Percentiles rank a stretch among this genome's conserved stretches.
Conservation (phyloP, 2,113 vertebrate species). For the Orcinus orca region DNA sequence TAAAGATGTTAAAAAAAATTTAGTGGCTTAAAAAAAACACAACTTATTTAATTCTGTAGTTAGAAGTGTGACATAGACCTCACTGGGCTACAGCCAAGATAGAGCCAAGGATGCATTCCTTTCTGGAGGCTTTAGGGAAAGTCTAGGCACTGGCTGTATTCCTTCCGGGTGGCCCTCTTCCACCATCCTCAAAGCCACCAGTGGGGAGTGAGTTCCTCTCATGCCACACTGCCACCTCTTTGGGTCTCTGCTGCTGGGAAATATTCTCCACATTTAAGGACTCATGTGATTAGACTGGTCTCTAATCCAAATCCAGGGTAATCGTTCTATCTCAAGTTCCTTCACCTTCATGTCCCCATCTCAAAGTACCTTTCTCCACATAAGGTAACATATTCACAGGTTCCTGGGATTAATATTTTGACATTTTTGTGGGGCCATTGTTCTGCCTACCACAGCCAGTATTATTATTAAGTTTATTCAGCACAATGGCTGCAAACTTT, state of each 20-base stretch:
- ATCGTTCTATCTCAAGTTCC: not conserved
- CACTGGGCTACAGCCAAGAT: not conserved
- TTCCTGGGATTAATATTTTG: not conserved
- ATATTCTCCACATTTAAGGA: not conserved
- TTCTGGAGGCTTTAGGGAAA: not conserved
- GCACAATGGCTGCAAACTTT: not conserved
- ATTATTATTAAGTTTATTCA: not conserved
- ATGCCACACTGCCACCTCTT: not conserved
- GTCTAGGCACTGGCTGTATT: not conserved
- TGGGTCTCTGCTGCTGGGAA: not conserved
- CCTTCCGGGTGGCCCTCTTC: not conserved
- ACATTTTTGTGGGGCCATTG: not conserved
- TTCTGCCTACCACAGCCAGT: not conserved
- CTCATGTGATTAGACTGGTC: not conserved
- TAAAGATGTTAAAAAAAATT: not conserved
- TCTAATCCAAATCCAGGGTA: not conserved
- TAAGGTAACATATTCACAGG: not conserved
- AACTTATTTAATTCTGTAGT: not conserved
- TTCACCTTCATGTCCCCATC: not conserved
- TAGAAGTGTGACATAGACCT: not conserved
- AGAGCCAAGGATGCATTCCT: not conserved
- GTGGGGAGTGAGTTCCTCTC: too few relatives aligned
- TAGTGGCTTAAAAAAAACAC: not conserved
- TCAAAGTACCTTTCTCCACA: not conserved
- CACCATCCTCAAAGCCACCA: not conserved